A percentile compares a stretch with the other conserved stretches of the same genome.
Conservation (phyloP, 2,113 vertebrate genomes). For the Ovibos moschatus region DNA sequence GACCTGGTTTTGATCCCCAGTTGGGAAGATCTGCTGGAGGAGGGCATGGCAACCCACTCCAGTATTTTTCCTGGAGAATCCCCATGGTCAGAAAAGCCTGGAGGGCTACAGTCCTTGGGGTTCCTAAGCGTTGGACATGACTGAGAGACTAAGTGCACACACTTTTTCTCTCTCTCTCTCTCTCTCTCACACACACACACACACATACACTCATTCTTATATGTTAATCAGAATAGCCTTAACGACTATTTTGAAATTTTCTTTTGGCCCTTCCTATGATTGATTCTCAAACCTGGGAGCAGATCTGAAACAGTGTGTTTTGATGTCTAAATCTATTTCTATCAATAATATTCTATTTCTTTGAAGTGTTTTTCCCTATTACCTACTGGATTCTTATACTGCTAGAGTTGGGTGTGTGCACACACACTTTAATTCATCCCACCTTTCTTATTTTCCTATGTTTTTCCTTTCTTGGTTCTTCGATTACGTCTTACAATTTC, state of each 20-base stretch:
- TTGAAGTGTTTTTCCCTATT: not conserved
- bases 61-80: not conserved
- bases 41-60: not conserved
- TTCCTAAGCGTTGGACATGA: not conserved
- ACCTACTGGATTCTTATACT: not conserved
- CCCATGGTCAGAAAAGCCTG: not conserved
- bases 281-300: not conserved
- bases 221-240: not conserved
- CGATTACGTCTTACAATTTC: not conserved
- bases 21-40: not conserved
- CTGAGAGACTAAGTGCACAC: not conserved
- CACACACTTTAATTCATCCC: not conserved
- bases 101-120: not conserved
- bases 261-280: not conserved
- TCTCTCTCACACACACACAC: too few species aligned
- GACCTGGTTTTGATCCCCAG: not conserved
- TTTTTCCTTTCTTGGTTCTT: not conserved
- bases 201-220: not conserved
- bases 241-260: not conserved
- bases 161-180: fast-evolving
- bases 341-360: not conserved
- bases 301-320: not conserved
- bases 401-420: not conserved
- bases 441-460: not conserved
- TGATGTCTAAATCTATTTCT: not conserved